Base-by-base conservation (phyloP, 2,888 invertebrate genomes). In the Sinopyrophorus schimmeli region DNA sequence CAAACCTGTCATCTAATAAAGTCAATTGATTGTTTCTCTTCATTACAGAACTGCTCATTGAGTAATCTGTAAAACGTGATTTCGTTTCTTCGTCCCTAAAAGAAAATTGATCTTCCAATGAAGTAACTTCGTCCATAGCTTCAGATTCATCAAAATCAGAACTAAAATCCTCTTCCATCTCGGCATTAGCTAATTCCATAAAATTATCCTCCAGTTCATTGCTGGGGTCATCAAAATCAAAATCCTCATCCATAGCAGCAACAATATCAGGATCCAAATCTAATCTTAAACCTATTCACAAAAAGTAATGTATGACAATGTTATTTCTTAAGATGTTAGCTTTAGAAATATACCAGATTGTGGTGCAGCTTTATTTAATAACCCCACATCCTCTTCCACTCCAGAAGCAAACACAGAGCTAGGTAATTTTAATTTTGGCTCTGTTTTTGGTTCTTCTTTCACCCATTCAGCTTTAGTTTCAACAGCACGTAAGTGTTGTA, bases 131-230 rank as follows among this genome's bases (percentile, higher is more conserved):
- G 64, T 79, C 78, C 35, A 62, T 57, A 43, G 71, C 74, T 49
- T 75, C 71, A 3, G 70, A 74, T 46, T 65, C 67, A 34, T 65
- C 63, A 56, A 54, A 63, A 56, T 68, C 60, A 7, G 65, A 64
- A 30, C 43, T 44, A 10, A 49, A 20, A 38, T 61, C 53, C 42
- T 60, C 42, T 9, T 47, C 48, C 30, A 51, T 56, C 41, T 61
- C 40, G 1, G 74, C 80, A 76, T 89, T 86, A 0, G 95, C 96
- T 47, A 90, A 71, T 61, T 84, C 77, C 31, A 97, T 83, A 69
- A 98, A 97, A 75, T 98, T 88, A 71, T 98, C 97, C 58, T 96
- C 96, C 2, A 98, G 73, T 56, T 84, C 72, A 74, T 93, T 92
- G 0, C 88, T 82, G 0, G 90, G 89, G 70, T 92, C 82, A 1